Conservation (phyloP, 2,113 vertebrate genomes). For the Scomber japonicus region DNA sequence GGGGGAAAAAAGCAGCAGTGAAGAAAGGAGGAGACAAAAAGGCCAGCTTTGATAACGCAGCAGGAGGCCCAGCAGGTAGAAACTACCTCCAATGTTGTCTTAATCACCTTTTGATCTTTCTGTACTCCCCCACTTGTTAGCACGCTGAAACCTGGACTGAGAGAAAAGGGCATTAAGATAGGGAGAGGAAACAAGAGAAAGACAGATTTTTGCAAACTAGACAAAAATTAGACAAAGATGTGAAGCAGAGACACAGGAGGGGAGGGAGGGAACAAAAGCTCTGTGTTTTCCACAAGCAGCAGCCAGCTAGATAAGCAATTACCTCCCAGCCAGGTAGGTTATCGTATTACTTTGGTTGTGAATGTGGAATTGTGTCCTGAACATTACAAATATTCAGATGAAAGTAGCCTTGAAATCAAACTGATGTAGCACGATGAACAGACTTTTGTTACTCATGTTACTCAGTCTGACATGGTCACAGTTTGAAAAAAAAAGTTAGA, state of each 20-base stretch:
- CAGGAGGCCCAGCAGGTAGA: conserved; percentile 56
- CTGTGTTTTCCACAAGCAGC: neutral
- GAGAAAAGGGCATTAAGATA: conserved; percentile 27
- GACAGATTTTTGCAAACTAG: neutral
- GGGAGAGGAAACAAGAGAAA: neutral
- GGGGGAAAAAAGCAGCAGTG: conserved; percentile 6
- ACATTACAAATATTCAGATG: neutral
- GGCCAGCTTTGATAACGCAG: conserved; percentile 38
- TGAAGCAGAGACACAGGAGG: conserved; percentile 1
- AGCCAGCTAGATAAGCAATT: neutral
- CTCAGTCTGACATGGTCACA: neutral
- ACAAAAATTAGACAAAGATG: conserved; percentile 24
- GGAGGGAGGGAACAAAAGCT: neutral
- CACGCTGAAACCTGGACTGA: conserved; percentile 34
- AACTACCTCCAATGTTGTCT: conserved; percentile 49
- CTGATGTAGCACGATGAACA: neutral
- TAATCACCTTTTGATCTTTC: conserved; percentile 63
- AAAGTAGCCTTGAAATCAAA: neutral
- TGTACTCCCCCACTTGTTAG: conserved; percentile 23
- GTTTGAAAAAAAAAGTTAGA: neutral
- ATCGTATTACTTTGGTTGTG: neutral
- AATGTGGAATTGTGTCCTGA: neutral
- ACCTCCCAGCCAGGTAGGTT: neutral
- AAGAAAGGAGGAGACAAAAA: conserved; percentile 40
- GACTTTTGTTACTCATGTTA: neutral